Evolutionary conservation across 1,140 invertebrate species (phyloP), one percentile per base, ranked within the genome.

Genomic region (Drosophila lini): DNA sequence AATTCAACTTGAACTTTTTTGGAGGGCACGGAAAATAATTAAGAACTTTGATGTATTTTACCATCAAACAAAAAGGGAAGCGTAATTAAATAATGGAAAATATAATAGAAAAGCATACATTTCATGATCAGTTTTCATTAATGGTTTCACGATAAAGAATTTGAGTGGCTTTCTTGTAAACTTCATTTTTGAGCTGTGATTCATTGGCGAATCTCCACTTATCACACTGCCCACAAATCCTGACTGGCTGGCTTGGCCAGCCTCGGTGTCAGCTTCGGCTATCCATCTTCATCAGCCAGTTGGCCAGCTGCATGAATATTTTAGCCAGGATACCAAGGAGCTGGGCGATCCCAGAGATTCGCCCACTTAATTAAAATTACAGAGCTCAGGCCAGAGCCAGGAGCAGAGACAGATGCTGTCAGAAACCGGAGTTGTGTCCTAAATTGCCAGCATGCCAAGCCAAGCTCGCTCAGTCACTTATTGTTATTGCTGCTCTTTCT

Each of bases 291-390:
- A 76, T 76, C 74, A 76, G 36, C 41, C 36, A 22, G 16, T 16
- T 65, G 70, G 48, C 61, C 53, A 44, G 47, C 74, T 76, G 63
- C 42, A 59, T 77, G 74, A 67, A 77, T 77, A 77, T 77, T 77
- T 77, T 42, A 65, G 74, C 42, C 74, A 36, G 47, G 59, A 25
- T 41, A 31, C 47, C 48, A 67, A 57, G 52, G 38, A 55, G 47
- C 31, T 42, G 47, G 61, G 38, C 25, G 11, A 34, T 44, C 25
- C 62, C 36, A 38, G 52, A 53, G 40, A 50, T 16, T 67, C 53
- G 38, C 74, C 73, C 74, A 77, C 74, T 77, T 77, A 77, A 77
- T 77, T 77, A 77, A 77, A 77, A 68, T 77, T 77, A 77, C 74
- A 77, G 52, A 40, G 62, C 71, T 47, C 50, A 11, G 42, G 16